Evolutionary conservation across 2,113 vertebrate species (phyloP), one percentile per base, ranked within the genome.

Genomic region (Protomyctophum bolini): DNA sequence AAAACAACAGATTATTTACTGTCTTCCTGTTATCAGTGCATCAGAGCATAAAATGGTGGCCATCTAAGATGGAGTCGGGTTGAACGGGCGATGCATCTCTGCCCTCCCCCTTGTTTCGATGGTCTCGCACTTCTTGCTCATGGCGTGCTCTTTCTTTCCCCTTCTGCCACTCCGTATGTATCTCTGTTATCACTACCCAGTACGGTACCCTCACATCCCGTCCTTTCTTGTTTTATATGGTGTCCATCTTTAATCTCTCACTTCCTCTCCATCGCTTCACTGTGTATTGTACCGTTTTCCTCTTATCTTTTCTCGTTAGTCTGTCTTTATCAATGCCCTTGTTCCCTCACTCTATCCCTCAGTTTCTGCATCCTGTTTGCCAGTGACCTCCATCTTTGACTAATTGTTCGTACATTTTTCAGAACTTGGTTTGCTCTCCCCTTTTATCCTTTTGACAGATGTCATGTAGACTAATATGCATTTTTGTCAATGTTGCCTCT

Each of bases 31-130:
- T 54, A 54, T 21, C 21, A 15, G 11, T 10, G 9, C 14, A 10
- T 45, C 46, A 56, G 47, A 46, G 51, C 72, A 15, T 73, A 78
- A 87, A 73, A 86, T 86, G 80, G 87, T 49, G 76, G 81, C 5
- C 65, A 66, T 81, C 63, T 76, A 83, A 85, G 72, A 89, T 88
- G 84, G 85, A 85, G 79, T 75, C 72, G 61, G 5, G 45, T 29
- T 1, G 28, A 28, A 1, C 14, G 73, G 76, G 71, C 45, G 11
- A 61, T 71, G 73, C 61, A 15, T 68, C 54, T 55, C 50, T 33
- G 41, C 28, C 3, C 28, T 33, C 8, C 14, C 7, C 59, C 50
- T 4, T 41, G 33, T 41, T 41, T 1, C 33, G 3, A 41, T 41
- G 33, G 3, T 41, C 33, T 41, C 33, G 4, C 33, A 41, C 33